Evolutionary conservation across 2,888 invertebrate genomes (phyloP).

Genomic region (Himalopsyche japonica): DNA sequence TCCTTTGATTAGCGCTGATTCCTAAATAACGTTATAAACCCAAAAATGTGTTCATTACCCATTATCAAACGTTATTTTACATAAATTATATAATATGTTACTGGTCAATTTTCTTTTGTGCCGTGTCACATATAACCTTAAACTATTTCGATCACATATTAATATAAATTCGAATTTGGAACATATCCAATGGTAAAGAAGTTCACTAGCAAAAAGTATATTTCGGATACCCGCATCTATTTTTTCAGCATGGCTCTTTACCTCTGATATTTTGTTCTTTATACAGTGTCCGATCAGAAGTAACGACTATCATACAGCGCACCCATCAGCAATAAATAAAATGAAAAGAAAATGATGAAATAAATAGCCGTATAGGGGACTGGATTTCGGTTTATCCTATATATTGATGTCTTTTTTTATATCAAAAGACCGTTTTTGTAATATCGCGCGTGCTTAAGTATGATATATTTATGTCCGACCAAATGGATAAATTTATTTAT

Average conservation of each 20-base stretch:
- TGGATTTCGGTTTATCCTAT: background rate
- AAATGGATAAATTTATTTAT: background rate
- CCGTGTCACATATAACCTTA: too few relatives aligned
- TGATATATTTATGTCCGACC: background rate
- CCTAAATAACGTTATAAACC: too few relatives aligned
- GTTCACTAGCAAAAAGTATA: background rate
- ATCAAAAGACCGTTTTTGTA: slow-evolving; percentile 1
- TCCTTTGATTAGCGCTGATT: too few relatives aligned
- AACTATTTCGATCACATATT: too few relatives aligned
- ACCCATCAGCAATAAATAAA: slow-evolving; percentile 1
- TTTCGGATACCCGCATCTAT: background rate
- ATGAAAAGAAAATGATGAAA: background rate
- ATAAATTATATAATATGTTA: too few relatives aligned
- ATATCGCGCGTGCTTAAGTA: background rate
- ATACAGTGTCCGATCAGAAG: background rate
- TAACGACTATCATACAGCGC: background rate
- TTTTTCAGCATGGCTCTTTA: background rate
- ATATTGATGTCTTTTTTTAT: background rate
- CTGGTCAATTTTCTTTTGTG: too few relatives aligned
- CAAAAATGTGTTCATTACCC: too few relatives aligned
- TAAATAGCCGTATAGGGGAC: slow-evolving; percentile 1
- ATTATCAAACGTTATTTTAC: too few relatives aligned
- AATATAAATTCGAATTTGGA: too few relatives aligned
- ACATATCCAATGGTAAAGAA: too few relatives aligned
- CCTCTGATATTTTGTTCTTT: background rate